These are phyloP conservation scores for Albula glossodonta DNA, from an alignment of 2,113 vertebrate genomes.

Conservation along the genomic window DNA sequence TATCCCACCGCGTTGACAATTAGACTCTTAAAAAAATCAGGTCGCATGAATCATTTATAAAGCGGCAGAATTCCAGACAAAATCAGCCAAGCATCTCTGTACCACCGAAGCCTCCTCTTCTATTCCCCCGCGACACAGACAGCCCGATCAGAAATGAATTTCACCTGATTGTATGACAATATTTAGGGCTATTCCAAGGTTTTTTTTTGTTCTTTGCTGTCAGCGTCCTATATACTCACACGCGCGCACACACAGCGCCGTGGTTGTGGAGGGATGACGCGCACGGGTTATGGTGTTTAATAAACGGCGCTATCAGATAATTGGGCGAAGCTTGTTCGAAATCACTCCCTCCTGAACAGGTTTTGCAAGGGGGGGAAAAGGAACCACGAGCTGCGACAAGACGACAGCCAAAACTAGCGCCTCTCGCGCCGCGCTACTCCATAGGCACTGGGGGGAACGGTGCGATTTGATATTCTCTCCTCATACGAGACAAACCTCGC, in stretches of 20 bases:
- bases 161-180: constrained; percentile 35
- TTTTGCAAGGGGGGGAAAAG: constrained; percentile 48
- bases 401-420: constrained; percentile 3
- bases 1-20: constrained; percentile 37
- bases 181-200: constrained; percentile 35
- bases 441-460: constrained; percentile 3
- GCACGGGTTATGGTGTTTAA: constrained; percentile 65
- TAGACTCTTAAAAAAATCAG: constrained; percentile 51
- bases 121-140: constrained; percentile 42
- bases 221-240: constrained; percentile 70
- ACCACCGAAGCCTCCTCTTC: constrained; percentile 55
- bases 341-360: constrained; percentile 65
- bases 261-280: constrained; percentile 71
- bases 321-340: constrained; percentile 65
- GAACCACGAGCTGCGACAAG: neutral
- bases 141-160: constrained; percentile 10
- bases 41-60: constrained; percentile 63
- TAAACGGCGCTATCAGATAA: constrained; percentile 59
- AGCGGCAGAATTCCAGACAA: constrained; percentile 61
- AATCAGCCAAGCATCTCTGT: constrained; percentile 42
- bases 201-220: constrained; percentile 46
- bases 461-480: constrained; percentile 32
- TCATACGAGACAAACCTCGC: constrained; percentile 25
- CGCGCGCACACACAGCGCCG: constrained; percentile 64
- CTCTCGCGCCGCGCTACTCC: neutral